Percentiles rank a stretch among this genome's conserved stretches.
These are phyloP conservation scores for Drosophila hydei DNA, from an alignment of 1,140 invertebrate species.

Conservation along the genomic window DNA sequence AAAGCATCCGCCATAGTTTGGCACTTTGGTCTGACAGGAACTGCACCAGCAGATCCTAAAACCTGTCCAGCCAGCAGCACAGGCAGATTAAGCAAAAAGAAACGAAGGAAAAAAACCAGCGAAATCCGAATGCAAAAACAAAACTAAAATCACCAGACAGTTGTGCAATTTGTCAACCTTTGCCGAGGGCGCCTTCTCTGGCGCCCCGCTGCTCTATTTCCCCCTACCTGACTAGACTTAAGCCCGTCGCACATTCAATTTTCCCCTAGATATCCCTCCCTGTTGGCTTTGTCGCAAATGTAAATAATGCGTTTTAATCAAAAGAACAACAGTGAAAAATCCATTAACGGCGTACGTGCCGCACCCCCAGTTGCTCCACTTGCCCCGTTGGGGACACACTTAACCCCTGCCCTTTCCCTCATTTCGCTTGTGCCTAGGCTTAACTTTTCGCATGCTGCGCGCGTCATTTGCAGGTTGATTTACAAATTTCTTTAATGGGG, in stretches of 20 bases:
- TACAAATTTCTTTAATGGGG: conserved; percentile 77
- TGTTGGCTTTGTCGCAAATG: conserved; percentile 58
- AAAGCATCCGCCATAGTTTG: conserved; percentile 74
- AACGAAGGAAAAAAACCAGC: conserved; percentile 2
- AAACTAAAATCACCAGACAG: conserved; percentile 27
- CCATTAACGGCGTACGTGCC: conserved; percentile 72
- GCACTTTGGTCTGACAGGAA: conserved; percentile 37
- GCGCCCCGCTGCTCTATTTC: conserved; percentile 12
- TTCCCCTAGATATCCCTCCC: neutral
- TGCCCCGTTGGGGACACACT: conserved; percentile 11
- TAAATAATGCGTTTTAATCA: conserved; percentile 80
- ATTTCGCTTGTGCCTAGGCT: conserved; percentile 5
- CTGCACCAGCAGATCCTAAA: neutral
- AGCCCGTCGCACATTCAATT: conserved; percentile 46
- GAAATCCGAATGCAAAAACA: conserved; percentile 36
- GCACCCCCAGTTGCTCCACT: conserved; percentile 23
- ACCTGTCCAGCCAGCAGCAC: neutral
- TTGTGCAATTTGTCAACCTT: conserved; percentile 72
- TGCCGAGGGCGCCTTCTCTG: conserved; percentile 15
- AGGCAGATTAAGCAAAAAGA: conserved; percentile 19
- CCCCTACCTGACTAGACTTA: conserved; percentile 36
- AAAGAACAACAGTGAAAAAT: conserved; percentile 64
- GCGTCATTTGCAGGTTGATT: conserved; percentile 65
- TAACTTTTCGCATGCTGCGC: conserved; percentile 46
- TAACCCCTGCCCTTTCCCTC: neutral